Percentiles rank a stretch among this genome's conserved stretches.
These are phyloP conservation scores for Choristoneura rosaceana DNA, from an alignment of 2,888 invertebrate genomes.

Conservation along the genomic window DNA sequence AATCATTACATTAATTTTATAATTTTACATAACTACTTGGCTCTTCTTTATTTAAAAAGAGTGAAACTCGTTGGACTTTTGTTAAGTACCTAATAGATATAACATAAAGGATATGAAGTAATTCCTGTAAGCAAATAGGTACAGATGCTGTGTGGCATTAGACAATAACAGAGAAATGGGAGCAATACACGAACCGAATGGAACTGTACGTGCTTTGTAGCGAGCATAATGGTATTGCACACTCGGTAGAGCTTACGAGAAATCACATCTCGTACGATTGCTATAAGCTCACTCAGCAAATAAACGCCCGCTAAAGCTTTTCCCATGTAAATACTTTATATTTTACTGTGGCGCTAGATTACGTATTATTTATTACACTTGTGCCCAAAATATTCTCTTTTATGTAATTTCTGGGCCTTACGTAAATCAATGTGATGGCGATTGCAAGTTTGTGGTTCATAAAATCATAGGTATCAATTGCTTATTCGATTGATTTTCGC, in stretches of 20 bases:
- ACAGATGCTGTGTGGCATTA: neutral
- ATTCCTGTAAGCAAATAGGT: neutral
- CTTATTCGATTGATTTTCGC: neutral
- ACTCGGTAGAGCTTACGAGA: slow-evolving; percentile 2
- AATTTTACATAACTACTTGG: too few species aligned
- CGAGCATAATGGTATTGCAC: slow-evolving; percentile 6
- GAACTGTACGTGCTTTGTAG: slow-evolving; percentile 33
- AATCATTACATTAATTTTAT: too few species aligned
- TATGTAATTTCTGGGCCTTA: too few species aligned
- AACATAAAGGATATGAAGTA: neutral
- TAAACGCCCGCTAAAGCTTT: neutral
- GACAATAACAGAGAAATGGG: slow-evolving; percentile 33
- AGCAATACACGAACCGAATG: slow-evolving; percentile 21
- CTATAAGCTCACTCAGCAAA: neutral
- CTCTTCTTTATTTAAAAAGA: too few species aligned
- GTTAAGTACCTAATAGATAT: too few species aligned
- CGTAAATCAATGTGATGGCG: too few species aligned
- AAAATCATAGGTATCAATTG: neutral
- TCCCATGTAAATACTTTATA: neutral
- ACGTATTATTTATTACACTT: neutral
- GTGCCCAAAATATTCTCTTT: too few species aligned
- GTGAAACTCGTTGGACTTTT: too few species aligned
- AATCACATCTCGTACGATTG: slow-evolving; percentile 4
- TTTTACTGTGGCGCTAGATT: neutral
- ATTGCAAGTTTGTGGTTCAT: too few species aligned